These are phyloP conservation scores for Percopsis omiscomaycus DNA, from an alignment of 2,797 vertebrate species.

Conservation along the genomic window DNA sequence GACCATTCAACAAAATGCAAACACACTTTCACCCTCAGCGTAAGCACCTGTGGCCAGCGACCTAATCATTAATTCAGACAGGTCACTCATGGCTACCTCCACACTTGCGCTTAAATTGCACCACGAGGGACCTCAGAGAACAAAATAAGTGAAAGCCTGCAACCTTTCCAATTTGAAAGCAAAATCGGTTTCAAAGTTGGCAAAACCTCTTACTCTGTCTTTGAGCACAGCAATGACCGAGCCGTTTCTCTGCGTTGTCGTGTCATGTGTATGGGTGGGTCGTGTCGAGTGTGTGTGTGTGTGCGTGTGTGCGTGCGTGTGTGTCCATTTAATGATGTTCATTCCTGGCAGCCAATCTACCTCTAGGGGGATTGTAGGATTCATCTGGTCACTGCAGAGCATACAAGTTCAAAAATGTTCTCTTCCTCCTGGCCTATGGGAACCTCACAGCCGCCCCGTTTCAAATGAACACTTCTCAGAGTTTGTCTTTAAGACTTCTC, in stretches of 20 bases:
- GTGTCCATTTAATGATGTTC: background rate
- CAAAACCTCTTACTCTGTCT: slow-evolving; percentile 20
- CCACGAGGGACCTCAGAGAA: slow-evolving; percentile 30
- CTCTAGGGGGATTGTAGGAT: slow-evolving; percentile 15
- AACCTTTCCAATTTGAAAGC: slow-evolving; percentile 54
- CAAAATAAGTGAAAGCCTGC: slow-evolving; percentile 43
- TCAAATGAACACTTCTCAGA: slow-evolving; percentile 27
- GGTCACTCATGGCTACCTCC: slow-evolving; percentile 15
- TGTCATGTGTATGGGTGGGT: slow-evolving; percentile 13
- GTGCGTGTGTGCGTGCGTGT: background rate
- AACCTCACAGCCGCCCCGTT: slow-evolving; percentile 28
- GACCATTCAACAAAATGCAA: slow-evolving; percentile 2
- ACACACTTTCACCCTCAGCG: slow-evolving; percentile 12
- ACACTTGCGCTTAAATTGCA: slow-evolving; percentile 31
- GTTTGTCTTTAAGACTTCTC: slow-evolving; percentile 21
- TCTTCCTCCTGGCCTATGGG: slow-evolving; percentile 9
- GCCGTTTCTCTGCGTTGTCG: slow-evolving; percentile 4
- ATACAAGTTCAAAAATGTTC: slow-evolving; percentile 27
- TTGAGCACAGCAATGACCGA: background rate
- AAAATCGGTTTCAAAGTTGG: slow-evolving; percentile 40
- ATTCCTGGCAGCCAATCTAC: background rate
- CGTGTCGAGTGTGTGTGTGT: slow-evolving; percentile 10
- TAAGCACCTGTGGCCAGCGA: slow-evolving; percentile 28
- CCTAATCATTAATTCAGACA: slow-evolving; percentile 43
- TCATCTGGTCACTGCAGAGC: slow-evolving; percentile 42